Percentiles rank a stretch among this genome's conserved stretches.
Conservation (phyloP, 1,140 invertebrate genomes). For the Caerostris extrusa region DNA sequence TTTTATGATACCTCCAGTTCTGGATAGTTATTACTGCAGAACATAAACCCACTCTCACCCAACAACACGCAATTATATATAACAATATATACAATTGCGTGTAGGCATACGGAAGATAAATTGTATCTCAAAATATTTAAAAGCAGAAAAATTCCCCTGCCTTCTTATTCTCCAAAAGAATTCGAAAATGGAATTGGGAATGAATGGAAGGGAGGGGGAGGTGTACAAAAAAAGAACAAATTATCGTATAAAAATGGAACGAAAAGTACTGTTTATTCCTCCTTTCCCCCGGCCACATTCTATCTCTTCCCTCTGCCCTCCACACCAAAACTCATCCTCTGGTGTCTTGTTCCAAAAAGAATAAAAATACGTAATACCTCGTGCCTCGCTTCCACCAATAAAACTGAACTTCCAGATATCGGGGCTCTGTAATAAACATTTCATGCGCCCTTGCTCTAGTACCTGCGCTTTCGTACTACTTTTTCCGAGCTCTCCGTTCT, state of each 20-base stretch:
- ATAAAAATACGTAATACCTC: constrained; percentile 38
- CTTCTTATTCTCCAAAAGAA: neutral
- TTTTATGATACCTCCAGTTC: neutral
- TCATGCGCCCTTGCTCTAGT: constrained; percentile 19
- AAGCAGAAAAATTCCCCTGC: neutral
- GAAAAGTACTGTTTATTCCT: constrained; percentile 21
- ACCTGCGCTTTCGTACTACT: neutral
- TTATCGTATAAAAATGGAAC: constrained; percentile 49
- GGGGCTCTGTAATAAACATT: constrained; percentile 30
- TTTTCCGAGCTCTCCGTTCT: neutral
- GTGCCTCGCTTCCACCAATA: constrained; percentile 35
- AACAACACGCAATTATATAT: neutral
- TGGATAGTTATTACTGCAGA: neutral
- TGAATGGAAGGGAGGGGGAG: neutral
- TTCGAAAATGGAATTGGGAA: too few species aligned
- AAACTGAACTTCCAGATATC: neutral
- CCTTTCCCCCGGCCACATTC: neutral
- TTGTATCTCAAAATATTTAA: constrained; percentile 49
- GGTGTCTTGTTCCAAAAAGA: constrained; percentile 29
- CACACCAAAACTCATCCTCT: neutral
- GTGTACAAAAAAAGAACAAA: constrained; percentile 24
- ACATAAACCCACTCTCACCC: neutral
- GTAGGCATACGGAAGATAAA: constrained; percentile 1
- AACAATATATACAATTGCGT: neutral
- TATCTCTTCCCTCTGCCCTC: neutral